Base-by-base conservation (phyloP, 2,888 invertebrate genomes). In the Lymantria monacha region DNA sequence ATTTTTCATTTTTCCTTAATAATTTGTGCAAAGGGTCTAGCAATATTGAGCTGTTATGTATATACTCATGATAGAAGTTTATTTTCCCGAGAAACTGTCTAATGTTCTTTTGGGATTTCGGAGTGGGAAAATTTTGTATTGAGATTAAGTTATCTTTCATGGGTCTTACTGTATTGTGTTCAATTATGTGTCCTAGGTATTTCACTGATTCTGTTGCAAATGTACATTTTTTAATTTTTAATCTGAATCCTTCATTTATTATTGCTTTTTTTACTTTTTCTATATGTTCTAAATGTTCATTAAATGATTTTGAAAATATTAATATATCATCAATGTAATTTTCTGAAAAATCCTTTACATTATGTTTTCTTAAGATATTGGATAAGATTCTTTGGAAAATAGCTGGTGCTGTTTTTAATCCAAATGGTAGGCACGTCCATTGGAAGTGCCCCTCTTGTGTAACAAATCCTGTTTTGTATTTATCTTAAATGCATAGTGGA, bases 391-490 rank as follows among this genome's bases (percentile, higher is more conserved):
- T 69, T 49, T 83, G 79, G 55, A 83, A 83, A 37, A 80, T 77
- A 0, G 76, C 70, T 14, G 78, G 73, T 0, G 76, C 63, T 0
- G 79, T 74, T 51, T 77, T 81, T n/a, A 76, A 64, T 0, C 77
- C 79, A 64, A 71, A 79, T 0, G 79, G 79, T 31, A 80, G 46
- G 46, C 78, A 72, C 0, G 74, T 74, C 69, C 74, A 69, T 57
- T 73, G 64, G 53, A 58, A 74, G 14, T 67, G 69, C 0, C 52
- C 57, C 31, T 63, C 57, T 51, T 67, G 65, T 9, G 63, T 66
- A 5, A 69, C 66, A 63, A 76, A 79, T 41, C 46, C 76, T 5
- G 74, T 75, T 57, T 80, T 81, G 0, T 69, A 9, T 59, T 67
- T 72, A 48, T 79, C 76, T 66, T 72, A 50, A 22, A 74, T 62